Evolutionary conservation across 2,113 vertebrate species (phyloP).

Genomic region (Poeciliopsis prolifica): DNA sequence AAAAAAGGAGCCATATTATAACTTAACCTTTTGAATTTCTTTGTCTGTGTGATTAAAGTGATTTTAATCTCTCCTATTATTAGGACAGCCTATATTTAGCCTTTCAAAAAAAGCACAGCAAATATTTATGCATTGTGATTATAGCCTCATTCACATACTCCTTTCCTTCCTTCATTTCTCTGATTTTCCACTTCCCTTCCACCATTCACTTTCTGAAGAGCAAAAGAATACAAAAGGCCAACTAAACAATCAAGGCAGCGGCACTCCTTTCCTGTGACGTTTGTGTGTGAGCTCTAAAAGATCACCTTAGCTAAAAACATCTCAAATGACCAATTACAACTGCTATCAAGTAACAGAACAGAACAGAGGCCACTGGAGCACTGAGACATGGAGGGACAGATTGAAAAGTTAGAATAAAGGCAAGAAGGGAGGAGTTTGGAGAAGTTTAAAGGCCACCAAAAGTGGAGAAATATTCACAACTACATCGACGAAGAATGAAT

Average conservation of each 20-base stretch:
- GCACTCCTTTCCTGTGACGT: slow-evolving; percentile 70
- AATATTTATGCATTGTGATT: slow-evolving; percentile 38
- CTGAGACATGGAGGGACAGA: not conserved
- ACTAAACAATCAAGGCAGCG: slow-evolving; percentile 53
- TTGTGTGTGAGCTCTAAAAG: slow-evolving; percentile 20
- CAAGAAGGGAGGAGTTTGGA: not conserved
- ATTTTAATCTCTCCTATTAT: not conserved
- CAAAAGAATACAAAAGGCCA: slow-evolving; percentile 57
- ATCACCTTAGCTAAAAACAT: slow-evolving; percentile 33
- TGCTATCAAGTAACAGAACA: slow-evolving; percentile 40
- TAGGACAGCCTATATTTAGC: slow-evolving; percentile 46
- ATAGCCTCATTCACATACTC: slow-evolving; percentile 8
- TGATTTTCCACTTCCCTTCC: slow-evolving; percentile 37
- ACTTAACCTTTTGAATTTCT: not conserved
- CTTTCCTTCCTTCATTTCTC: slow-evolving; percentile 55
- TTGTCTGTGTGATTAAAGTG: not conserved
- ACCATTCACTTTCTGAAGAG: slow-evolving; percentile 44
- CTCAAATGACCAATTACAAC: slow-evolving; percentile 42
- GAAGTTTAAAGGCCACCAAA: slow-evolving; percentile 42
- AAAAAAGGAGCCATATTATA: not conserved
- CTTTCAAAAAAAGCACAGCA: slow-evolving; percentile 2
- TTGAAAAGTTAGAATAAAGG: slow-evolving; percentile 15
- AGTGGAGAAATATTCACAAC: not conserved
- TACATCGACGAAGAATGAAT: not conserved
- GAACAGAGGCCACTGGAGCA: slow-evolving; percentile 16